phyloP scores from a whole-genome alignment of 2,113 vertebrate genomes.

The Pampusana beccarii region DNA sequence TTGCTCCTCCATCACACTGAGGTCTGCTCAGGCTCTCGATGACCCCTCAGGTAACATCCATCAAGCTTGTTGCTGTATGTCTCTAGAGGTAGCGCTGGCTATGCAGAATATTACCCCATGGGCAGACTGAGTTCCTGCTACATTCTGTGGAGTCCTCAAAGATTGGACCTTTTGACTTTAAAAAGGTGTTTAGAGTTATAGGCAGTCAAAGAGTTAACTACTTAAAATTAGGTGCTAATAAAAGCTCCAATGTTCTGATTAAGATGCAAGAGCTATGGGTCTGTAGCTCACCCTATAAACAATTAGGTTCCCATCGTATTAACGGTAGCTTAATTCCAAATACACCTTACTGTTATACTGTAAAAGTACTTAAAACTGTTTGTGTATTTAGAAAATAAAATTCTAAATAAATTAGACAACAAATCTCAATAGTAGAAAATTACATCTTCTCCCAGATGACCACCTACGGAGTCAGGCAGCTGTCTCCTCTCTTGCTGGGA shows the following conservation, averaged over 20 bases:
- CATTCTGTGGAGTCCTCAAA: background rate
- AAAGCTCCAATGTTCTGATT: background rate
- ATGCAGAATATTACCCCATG: background rate
- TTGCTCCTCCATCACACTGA: background rate
- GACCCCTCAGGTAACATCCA: background rate
- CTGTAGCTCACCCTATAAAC: background rate
- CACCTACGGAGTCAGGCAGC: background rate
- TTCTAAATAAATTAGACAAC: background rate
- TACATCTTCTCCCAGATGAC: background rate
- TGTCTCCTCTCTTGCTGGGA: background rate
- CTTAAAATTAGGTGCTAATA: background rate
- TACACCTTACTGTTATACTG: background rate
- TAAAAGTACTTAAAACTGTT: background rate
- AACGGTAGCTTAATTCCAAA: background rate
- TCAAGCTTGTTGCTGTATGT: background rate
- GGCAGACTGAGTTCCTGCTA: background rate
- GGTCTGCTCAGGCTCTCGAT: background rate
- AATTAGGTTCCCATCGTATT: background rate
- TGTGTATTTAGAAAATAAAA: background rate
- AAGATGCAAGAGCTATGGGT: background rate
- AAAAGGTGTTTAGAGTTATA: background rate
- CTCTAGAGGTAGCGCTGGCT: background rate
- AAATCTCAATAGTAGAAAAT: background rate
- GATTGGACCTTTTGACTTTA: background rate
- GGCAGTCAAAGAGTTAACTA: background rate